Base-by-base conservation (phyloP, 2,888 invertebrate species). In the Dusona sp. region DNA sequence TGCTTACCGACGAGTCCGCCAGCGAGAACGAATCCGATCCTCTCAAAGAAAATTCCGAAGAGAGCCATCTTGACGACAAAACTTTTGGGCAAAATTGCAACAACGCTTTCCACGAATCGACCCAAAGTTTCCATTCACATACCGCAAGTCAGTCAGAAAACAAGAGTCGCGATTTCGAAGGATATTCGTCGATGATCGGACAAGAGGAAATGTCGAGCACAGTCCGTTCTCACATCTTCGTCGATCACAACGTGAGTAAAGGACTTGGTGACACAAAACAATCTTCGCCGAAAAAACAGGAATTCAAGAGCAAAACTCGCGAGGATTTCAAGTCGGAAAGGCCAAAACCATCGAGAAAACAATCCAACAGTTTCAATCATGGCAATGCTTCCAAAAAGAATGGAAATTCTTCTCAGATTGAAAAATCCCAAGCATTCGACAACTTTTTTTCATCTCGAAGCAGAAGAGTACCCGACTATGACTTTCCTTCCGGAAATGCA, bases 261-360 rank as follows among this genome's bases (percentile, higher is more conserved):
- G 89, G 89, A 11, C 88, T 89, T 64, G 89, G 88, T 16, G 89
- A 89, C 8, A 87, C 86, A 22, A 88, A 64, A 81, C 84, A 83
- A 61, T 84, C 84, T 8, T 84, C 84, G 33, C 79, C 85, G 78
- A 73, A 33, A 13, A 82, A 87, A 64, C n/a, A 64, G 51, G 36
- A 54, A 16, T n/a, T 64, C 7, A 68, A 22, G 9, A 67, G 64
- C 13, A n/a, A 33, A 25, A 29, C 25, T 11, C 38, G 25, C 8
- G 45, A 61, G 11, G 29, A 75, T 25, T 74, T 42, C 8, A 7
- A 45, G 42, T 11, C 45, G 13, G 38, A 57, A 19, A 61, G 36
- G 48, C 11, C 64, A 8, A 54, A 33, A 75, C 29, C 75, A 29
- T 54, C 16, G 16, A 61, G 61, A 61, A 22, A 13, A 13, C 61